Evolutionary conservation across 2,888 invertebrate species (phyloP).

Genomic region (Lithophane socia): DNA sequence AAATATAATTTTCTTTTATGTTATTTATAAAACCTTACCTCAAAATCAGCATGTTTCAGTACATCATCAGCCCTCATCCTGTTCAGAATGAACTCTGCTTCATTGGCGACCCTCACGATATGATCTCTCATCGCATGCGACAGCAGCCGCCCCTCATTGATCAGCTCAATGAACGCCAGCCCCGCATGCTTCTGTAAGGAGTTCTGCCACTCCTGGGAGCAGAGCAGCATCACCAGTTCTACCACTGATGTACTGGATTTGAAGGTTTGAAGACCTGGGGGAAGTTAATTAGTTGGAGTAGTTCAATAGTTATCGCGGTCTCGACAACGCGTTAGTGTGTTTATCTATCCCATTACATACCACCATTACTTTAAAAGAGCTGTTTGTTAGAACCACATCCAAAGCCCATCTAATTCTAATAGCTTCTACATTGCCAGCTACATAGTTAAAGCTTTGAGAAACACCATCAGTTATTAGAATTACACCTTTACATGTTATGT

Average conservation of each 20-base stretch:
- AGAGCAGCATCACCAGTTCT: slow-evolving; percentile 99
- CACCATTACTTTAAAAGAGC: slow-evolving; percentile 4
- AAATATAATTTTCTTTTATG: too few species aligned
- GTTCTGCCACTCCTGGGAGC: slow-evolving; percentile 99
- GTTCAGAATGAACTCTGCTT: slow-evolving; percentile 99
- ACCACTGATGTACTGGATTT: slow-evolving; percentile 99
- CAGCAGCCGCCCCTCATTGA: slow-evolving; percentile 99
- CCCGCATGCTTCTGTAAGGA: slow-evolving; percentile 99
- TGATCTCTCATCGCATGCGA: slow-evolving; percentile 99
- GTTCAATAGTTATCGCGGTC: too few species aligned
- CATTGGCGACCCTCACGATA: slow-evolving; percentile 99
- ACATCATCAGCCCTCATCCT: slow-evolving; percentile 99
- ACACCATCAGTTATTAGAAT: neutral
- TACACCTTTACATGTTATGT: neutral
- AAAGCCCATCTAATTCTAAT: slow-evolving; percentile 40
- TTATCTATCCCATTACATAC: slow-evolving; percentile 6
- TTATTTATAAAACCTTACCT: slow-evolving; percentile 85
- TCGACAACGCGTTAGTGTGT: neutral
- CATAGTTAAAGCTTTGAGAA: neutral
- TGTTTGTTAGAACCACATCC: slow-evolving; percentile 33
- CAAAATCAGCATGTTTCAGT: slow-evolving; percentile 99
- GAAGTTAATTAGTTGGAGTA: neutral
- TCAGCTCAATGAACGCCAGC: slow-evolving; percentile 99
- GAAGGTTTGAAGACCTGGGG: slow-evolving; percentile 97
- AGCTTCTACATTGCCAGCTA: slow-evolving; percentile 19